Conservation (phyloP, 2,888 invertebrate species). For the Thumatha senex region DNA sequence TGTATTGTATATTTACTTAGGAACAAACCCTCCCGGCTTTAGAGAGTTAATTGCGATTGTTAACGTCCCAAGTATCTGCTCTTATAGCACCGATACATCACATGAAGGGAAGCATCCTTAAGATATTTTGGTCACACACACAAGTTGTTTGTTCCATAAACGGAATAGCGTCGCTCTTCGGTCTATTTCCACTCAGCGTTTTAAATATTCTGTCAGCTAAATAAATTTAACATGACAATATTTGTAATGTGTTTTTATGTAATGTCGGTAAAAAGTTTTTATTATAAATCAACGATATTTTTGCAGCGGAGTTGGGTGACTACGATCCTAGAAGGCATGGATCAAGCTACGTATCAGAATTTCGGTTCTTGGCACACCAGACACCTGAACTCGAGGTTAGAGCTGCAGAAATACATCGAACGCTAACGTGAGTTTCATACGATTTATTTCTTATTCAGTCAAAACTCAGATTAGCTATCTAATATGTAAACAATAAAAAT, state of each 20-base stretch:
- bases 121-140: constrained; percentile 45
- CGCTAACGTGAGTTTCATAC: constrained; percentile 88
- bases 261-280: constrained; percentile 5
- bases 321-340: constrained; percentile 95
- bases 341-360: constrained; percentile 96
- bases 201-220: constrained; percentile 56
- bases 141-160: constrained; percentile 57
- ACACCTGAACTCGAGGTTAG: constrained; percentile 94
- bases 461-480: no score
- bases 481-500: no score
- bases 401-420: constrained; percentile 94
- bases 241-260: constrained; percentile 26
- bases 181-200: constrained; percentile 62
- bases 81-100: constrained; percentile 27
- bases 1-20: constrained; percentile 58
- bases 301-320: constrained; percentile 96
- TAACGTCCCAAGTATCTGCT: constrained; percentile 29
- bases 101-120: constrained; percentile 34
- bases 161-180: constrained; percentile 43
- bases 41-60: constrained; percentile 55
- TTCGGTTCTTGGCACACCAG: constrained; percentile 96
- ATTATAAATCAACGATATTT: constrained; percentile 11
- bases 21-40: constrained; percentile 45
- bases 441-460: background rate
- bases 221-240: constrained; percentile 53